Evolutionary conservation across 2,113 vertebrate species (phyloP), one percentile per base, ranked within the genome.

Genomic region (Emydura subglobosa): DNA sequence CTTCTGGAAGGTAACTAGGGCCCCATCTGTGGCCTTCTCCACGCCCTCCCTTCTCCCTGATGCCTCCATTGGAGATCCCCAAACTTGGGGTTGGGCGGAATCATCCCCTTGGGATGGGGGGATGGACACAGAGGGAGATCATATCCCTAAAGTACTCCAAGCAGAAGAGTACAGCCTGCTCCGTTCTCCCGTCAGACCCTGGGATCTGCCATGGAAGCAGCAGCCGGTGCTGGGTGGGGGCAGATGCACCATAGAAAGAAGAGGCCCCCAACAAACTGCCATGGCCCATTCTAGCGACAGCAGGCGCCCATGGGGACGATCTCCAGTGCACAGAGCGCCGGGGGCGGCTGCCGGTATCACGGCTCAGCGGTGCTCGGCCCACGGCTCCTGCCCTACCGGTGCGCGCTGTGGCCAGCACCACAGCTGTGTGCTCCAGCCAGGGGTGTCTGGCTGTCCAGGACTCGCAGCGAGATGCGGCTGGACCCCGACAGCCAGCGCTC

Each of bases 1-100:
- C 72, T 99, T 99, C 98, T 99, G 99, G 99, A 99, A 99, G 99
- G 99, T 99, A 97, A 96, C 88, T 17, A 55, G 39, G 9, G 72
- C 19, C 42, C 44, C 4, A 10, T 24, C 29, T 4, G 5, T 7
- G 31, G 17, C 39, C 29, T 2, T 10, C 21, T 54, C 79, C 49
- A 24, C 4, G 3, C 34, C 25, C 78, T 76, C 31, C 42, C 14
- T 49, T 68, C 50, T 39, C 83, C 72, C 84, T 65, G 14, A 34
- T 6, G 17, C 72, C 22, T 76, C 10, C 21, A 12, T 21, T 44
- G 42, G n/a, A 25, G 61, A 50, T 55, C 85, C 39, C 85, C 42
- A 74, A 12, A n/a, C 42, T 59, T 57, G 54, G 44, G 79, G 19
- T 72, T 11, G 16, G 10, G 57, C 19, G n/a, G n/a, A n/a, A 21